Evolutionary conservation across 2,797 vertebrate genomes (phyloP), one percentile per base, ranked within the genome.

Genomic region (Muscicapa striata): DNA sequence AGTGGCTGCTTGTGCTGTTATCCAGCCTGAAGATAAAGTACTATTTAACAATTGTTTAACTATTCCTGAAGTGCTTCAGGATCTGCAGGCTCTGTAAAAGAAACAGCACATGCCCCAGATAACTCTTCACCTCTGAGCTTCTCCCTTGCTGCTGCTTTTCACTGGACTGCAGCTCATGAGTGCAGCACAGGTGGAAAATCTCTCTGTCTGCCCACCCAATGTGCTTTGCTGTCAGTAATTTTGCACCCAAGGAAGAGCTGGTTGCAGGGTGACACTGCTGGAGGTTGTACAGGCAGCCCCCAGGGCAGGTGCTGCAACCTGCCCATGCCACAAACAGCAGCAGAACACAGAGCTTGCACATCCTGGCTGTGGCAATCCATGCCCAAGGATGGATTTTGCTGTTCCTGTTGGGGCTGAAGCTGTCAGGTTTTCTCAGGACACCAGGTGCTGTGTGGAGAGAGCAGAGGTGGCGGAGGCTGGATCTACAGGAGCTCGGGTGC

Each of bases 31-130:
- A 92, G 93, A 94, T 79, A 76, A 95, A 92, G 75, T 6, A 3
- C 84, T 74, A 24, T 89, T 94, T 93, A 87, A 85, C 79, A 68
- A 32, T 43, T 87, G 89, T 89, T 93, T 94, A 49, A 57, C 81
- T 89, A 7, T 43, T 91, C 45, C 30, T 48, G 41, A 90, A 87
- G 86, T 67, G 67, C 68, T 73, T 70, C 2, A 0, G 77, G 22
- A 40, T 34, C 78, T 15, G 49, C 72, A 75, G 62, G 1, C 48
- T 34, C 52, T 49, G 32, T 82, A 82, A 88, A 90, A 91, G 73
- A 87, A 90, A 38, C 45, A 52, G 63, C 61, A 41, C 81, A 41
- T 10, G 68, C 61, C 66, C 46, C 0, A 75, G 92, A 94, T 94
- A 94, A 86, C 75, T 67, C 68, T 61, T 93, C 81, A 92, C 78